These are phyloP conservation scores for Nephrotoma appendiculata DNA, from an alignment of 2,888 invertebrate species.

Conservation along the genomic window DNA sequence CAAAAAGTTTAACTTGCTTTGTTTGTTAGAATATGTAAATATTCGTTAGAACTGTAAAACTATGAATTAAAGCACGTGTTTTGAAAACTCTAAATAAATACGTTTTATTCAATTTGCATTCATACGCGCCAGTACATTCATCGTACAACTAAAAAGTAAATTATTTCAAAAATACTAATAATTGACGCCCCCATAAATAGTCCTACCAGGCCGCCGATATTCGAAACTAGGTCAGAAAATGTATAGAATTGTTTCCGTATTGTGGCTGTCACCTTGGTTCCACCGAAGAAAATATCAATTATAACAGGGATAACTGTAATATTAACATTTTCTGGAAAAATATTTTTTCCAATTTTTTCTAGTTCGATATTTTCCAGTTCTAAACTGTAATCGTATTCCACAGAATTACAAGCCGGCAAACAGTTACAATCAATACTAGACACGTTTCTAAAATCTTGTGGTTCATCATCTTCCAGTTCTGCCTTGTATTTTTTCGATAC, in stretches of 20 bases:
- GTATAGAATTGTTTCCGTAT: background rate
- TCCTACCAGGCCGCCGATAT: background rate
- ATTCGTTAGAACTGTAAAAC: no score
- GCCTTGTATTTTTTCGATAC: conserved; percentile 36
- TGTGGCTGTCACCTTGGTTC: background rate
- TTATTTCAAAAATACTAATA: background rate
- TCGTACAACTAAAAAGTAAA: background rate
- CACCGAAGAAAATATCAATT: background rate
- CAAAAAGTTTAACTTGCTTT: no score
- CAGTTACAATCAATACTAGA: conserved; percentile 40
- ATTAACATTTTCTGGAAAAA: no score
- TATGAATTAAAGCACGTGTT: no score
- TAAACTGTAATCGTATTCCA: no score
- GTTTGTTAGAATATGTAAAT: no score
- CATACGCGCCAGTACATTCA: background rate
- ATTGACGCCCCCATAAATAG: background rate
- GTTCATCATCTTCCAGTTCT: conserved; percentile 44
- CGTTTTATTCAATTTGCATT: no score
- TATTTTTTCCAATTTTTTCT: no score
- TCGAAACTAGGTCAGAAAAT: background rate
- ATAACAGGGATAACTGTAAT: background rate
- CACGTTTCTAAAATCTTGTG: conserved; percentile 49
- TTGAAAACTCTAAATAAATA: no score
- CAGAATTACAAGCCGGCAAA: no score
- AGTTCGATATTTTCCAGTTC: no score